These are phyloP conservation scores for Vannuccia rotundouncinata DNA, from an alignment of 2,888 invertebrate genomes.

Conservation along the genomic window DNA sequence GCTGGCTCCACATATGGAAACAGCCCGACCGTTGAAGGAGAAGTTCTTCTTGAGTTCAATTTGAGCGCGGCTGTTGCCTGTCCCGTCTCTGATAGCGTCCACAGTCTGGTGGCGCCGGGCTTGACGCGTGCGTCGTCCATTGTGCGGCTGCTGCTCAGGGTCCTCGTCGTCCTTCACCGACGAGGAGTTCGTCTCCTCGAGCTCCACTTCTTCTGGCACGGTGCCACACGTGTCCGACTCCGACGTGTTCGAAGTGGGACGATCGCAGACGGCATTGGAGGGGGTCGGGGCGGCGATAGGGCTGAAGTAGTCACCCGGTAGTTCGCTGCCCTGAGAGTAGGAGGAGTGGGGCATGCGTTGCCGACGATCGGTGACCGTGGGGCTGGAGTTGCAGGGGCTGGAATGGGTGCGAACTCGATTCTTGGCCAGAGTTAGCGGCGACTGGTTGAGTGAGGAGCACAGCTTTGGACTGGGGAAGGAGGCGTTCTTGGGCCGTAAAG, in stretches of 20 bases:
- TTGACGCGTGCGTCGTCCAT: not conserved
- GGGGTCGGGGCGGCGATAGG: too few relatives aligned
- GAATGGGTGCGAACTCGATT: not conserved
- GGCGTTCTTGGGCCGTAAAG: not conserved
- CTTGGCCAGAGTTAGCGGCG: not conserved
- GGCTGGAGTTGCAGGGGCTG: not conserved
- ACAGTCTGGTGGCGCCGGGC: not conserved
- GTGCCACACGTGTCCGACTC: not conserved
- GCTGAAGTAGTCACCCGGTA: not conserved
- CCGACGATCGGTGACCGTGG: not conserved
- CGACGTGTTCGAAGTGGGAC: not conserved
- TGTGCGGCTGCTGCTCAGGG: not conserved
- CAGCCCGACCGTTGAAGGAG: not conserved
- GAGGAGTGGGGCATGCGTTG: not conserved
- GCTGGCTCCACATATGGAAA: not conserved
- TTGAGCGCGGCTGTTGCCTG: not conserved
- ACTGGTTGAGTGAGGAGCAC: not conserved
- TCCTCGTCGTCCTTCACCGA: not conserved
- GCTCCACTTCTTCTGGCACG: not conserved
- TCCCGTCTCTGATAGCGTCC: not conserved
- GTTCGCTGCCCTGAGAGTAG: not conserved
- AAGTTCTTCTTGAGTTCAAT: not conserved
- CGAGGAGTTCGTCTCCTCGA: not conserved
- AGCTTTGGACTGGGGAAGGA: not conserved
- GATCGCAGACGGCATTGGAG: not conserved